Percentiles rank a stretch among this genome's conserved stretches.
Conservation (phyloP, 2,797 vertebrate species). For the Eleutherodactylus coqui region DNA sequence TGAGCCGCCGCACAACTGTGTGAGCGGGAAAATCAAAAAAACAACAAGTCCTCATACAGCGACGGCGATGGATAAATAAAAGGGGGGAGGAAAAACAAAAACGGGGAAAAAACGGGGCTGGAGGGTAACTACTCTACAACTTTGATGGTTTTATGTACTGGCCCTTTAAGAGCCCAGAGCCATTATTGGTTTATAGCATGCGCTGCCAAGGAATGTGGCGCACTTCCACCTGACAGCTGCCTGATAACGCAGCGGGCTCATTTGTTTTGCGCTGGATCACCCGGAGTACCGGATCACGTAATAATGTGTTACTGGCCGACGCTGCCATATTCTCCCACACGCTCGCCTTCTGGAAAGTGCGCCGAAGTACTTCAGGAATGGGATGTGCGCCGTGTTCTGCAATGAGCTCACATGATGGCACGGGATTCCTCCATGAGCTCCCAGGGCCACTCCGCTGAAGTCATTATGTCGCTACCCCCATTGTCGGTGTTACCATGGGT, state of each 20-base stretch:
- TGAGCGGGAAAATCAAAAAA: too few relatives aligned
- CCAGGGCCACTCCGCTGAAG: too few relatives aligned
- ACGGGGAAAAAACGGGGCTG: too few relatives aligned
- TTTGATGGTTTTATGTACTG: too few relatives aligned
- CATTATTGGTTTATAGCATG: neutral
- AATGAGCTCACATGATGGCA: conserved; percentile 10
- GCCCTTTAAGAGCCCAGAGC: neutral
- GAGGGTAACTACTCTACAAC: too few relatives aligned
- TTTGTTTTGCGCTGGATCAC: conserved; percentile 16
- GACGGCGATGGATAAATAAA: too few relatives aligned
- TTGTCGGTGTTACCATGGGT: too few relatives aligned
- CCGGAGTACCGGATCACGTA: conserved; percentile 27
- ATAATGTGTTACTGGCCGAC: neutral
- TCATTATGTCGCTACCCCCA: too few relatives aligned
- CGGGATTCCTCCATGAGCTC: neutral
- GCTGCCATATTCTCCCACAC: neutral
- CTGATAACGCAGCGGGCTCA: neutral
- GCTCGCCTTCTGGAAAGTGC: neutral
- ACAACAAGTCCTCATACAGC: too few relatives aligned
- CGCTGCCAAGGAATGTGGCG: neutral
- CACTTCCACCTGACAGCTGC: conserved; percentile 3
- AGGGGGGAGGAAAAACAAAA: too few relatives aligned
- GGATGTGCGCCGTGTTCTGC: neutral
- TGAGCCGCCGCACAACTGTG: too few relatives aligned
- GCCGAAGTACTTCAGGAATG: neutral